These are phyloP conservation scores for Hemiprocne comata DNA, from an alignment of 2,113 vertebrate species.

Conservation along the genomic window DNA sequence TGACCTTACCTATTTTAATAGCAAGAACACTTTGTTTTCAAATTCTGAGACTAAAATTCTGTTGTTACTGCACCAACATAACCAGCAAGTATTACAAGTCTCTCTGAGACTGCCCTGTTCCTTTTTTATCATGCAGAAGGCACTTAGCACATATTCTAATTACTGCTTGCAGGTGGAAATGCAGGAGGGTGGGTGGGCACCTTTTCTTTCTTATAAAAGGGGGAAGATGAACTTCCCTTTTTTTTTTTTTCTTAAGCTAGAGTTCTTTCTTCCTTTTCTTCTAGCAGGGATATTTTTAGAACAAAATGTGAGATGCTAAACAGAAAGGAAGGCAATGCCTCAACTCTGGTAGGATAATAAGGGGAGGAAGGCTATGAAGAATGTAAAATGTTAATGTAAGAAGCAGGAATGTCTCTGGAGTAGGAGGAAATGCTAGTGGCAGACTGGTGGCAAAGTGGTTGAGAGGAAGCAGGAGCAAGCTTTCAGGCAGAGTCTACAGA, in stretches of 20 bases:
- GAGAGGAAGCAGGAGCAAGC: neutral
- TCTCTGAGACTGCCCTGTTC: neutral
- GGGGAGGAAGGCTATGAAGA: neutral
- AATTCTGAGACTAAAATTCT: neutral
- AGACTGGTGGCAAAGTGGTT: neutral
- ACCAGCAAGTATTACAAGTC: accelerated
- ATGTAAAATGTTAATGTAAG: neutral
- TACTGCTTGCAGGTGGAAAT: neutral
- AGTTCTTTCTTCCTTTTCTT: neutral
- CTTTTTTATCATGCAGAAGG: neutral
- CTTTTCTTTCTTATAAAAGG: neutral
- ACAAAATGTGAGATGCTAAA: accelerated
- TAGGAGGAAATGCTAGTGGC: too few relatives aligned
- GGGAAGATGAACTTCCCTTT: neutral
- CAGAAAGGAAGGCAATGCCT: accelerated
- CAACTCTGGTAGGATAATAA: neutral
- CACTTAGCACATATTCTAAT: neutral
- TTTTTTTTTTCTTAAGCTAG: neutral
- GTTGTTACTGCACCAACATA: accelerated
- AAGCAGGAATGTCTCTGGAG: neutral
- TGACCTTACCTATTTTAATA: neutral
- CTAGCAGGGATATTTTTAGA: neutral
- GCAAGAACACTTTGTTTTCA: neutral
- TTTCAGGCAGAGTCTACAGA: neutral
- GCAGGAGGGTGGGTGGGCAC: neutral